Evolutionary conservation across 1,140 invertebrate genomes (phyloP), one percentile per base, ranked within the genome.

Genomic region (Pseudomyrmex cubaensis): DNA sequence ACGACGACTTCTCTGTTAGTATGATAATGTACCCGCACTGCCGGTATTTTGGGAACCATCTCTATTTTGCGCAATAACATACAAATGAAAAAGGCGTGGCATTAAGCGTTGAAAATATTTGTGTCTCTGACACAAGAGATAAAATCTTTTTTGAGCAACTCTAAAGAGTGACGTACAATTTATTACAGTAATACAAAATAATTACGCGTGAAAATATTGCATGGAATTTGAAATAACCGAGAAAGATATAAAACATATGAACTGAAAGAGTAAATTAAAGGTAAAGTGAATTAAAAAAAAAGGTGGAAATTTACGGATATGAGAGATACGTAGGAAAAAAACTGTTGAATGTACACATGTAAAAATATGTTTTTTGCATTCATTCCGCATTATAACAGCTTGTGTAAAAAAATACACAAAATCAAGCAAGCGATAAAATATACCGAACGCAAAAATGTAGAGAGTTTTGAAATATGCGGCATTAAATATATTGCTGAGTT

Each of bases 401-500:
- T 35, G 35, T 35, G 35, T 35, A 35, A 7, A 56, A 72, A 13
- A 44, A 1, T 59, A 4, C 5, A 10, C 10, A 59, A 59, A 52
- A 72, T 25, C 35, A 56, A 56, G 10, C 17, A 17, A 15, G 35
- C 1, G 10, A 61, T 61, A 62, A 35, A 62, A 62, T 5, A 44
- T 46, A 74, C 5, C 22, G 10, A 73, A 22, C 56, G 61, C 15
- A 50, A 54, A 69, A 69, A 69, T 64, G 13, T 50, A 50, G 20
- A 75, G 5, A 7, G 22, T 25, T 4, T 17, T 46, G 2, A 52
- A 69, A 57, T 50, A 63, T 25, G 2, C 0, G n/a, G 9, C 10
- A 78, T n/a, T 46, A 48, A 50, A 17, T 25, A 46, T 56, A 13
- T 48, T 35, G 20, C 66, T 57, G 35, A 17, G 20, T 70, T 57